Conservation (phyloP, 2,888 invertebrate genomes). For the Rutpela maculata region DNA sequence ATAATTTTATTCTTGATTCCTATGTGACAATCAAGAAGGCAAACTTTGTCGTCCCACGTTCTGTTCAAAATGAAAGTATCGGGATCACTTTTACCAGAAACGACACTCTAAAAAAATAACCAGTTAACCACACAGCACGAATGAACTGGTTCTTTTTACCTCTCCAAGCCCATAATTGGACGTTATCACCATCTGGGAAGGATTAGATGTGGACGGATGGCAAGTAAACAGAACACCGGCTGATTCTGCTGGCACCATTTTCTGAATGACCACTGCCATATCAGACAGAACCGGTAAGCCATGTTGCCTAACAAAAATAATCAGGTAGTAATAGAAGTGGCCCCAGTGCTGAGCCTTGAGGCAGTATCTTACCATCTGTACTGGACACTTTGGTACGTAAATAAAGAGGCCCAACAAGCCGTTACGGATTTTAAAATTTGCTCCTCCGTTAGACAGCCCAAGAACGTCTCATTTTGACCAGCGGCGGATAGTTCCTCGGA, state of each 20-base stretch:
- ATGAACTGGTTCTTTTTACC: slow-evolving; percentile 72
- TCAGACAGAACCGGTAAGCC: slow-evolving; percentile 81
- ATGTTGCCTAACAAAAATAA: slow-evolving; percentile 77
- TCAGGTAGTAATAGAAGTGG: slow-evolving; percentile 13
- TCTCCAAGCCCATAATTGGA: slow-evolving; percentile 91
- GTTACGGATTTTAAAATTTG: slow-evolving; percentile 78
- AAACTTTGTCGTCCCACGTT: slow-evolving; percentile 73
- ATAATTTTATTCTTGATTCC: slow-evolving; percentile 78
- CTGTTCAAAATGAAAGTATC: slow-evolving; percentile 81
- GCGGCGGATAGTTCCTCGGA: slow-evolving; percentile 87
- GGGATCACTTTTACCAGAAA: slow-evolving; percentile 86
- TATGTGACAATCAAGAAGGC: slow-evolving; percentile 68
- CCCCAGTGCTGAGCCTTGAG: background rate
- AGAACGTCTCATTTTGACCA: slow-evolving; percentile 88
- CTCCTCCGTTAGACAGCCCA: slow-evolving; percentile 79
- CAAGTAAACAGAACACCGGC: slow-evolving; percentile 90
- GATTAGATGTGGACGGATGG: slow-evolving; percentile 84
- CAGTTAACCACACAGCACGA: background rate
- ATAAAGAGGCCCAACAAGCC: slow-evolving; percentile 90
- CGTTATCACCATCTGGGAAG: slow-evolving; percentile 82
- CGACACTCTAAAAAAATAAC: slow-evolving; percentile 80
- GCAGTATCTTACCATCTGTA: slow-evolving; percentile 81
- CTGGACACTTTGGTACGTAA: slow-evolving; percentile 83
- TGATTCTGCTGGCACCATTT: slow-evolving; percentile 82
- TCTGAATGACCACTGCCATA: slow-evolving; percentile 89